Percentiles rank a stretch among this genome's conserved stretches.
phyloP scores from a whole-genome alignment of 1,140 invertebrate species.

The Acyrthosiphon pisum region DNA sequence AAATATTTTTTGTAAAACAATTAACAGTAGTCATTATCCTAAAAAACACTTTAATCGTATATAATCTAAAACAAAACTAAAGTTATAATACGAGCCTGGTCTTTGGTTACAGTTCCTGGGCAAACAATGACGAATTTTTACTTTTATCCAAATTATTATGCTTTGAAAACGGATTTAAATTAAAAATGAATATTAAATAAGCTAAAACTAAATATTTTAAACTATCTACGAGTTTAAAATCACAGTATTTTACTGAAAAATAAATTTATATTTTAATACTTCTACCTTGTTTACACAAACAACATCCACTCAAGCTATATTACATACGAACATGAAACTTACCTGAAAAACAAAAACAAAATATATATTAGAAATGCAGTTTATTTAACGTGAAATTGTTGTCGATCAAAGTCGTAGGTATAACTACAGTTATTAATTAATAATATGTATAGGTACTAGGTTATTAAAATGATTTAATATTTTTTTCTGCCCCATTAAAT shows the following conservation, averaged over 20 bases:
- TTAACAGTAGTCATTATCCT: neutral
- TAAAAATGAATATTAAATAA: neutral
- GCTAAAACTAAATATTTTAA: neutral
- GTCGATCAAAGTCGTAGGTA: neutral
- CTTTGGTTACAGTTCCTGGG: neutral
- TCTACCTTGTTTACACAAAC: neutral
- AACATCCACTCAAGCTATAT: neutral
- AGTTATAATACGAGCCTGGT: too few species aligned
- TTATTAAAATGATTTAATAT: neutral
- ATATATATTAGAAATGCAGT: neutral
- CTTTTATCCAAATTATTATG: too few species aligned
- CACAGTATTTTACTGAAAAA: neutral
- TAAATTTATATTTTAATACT: neutral
- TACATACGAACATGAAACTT: conserved; percentile 23
- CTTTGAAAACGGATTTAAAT: neutral
- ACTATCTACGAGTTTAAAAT: neutral
- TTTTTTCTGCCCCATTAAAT: neutral
- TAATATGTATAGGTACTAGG: neutral
- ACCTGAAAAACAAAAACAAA: conserved; percentile 30
- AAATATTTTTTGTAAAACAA: neutral
- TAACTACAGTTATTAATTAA: neutral
- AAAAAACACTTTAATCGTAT: neutral
- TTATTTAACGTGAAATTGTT: neutral
- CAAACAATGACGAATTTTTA: neutral
- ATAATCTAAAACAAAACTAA: neutral